Base-by-base conservation (phyloP, 2,888 invertebrate genomes). In the Diachrysia chrysitis region DNA sequence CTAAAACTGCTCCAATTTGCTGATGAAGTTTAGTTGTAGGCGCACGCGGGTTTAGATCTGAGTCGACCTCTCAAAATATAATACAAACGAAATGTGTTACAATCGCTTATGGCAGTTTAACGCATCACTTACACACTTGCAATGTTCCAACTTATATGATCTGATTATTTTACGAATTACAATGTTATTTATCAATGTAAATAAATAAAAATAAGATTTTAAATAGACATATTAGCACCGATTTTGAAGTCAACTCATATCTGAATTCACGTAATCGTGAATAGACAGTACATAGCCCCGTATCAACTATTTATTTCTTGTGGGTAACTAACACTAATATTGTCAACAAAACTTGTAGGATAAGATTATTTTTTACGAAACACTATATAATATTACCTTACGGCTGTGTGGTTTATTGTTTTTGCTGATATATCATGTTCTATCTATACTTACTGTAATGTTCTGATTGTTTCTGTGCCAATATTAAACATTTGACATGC, bases 391-490 rank as follows among this genome's bases (percentile, higher is more conserved):
- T 71, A 75, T 69, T 46, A 68, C 42, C 75, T 76, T 66, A 83
- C 87, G 92, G 93, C 92, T 87, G 92, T 93, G 93, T 93, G 93
- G 92, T 92, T 83, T 86, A 85, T 85, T 83, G 68, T 79, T 78
- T 75, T 64, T 68, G 79, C 64, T 78, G 66, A 84, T 74, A 76
- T 82, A 69, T 79, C 73, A 67, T 79, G 71, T 80, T 72, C 76
- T 71, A 63, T 75, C 68, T 80, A 68, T 66, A 73, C 69, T 83
- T 66, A 73, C 69, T 83, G 67, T 70, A 78, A 64, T 78, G 65
- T 77, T 84, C 85, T 76, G 70, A 80, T 81, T 75, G 78, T 80
- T 86, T 84, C 81, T 89, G 87, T 91, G 89, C 82, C 90, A 87
- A 92, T 92, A 89, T 88, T 91, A 84, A 91, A 89, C 82, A 88